phyloP scores from a whole-genome alignment of 2,797 vertebrate species.

The Rhinoraja longicauda region DNA sequence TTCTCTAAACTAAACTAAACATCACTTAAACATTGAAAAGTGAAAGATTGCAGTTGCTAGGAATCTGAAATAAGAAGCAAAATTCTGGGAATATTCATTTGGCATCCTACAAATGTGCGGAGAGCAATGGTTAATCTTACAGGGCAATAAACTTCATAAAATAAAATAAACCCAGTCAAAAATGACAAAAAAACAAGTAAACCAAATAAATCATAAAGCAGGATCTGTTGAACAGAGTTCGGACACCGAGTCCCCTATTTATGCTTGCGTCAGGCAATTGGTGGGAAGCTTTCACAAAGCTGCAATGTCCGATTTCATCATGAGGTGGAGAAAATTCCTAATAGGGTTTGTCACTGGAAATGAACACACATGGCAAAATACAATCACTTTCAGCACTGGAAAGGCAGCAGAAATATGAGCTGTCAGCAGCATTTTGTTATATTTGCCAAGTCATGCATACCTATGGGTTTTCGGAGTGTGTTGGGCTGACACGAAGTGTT shows the following conservation, averaged over 20 bases:
- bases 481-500: not conserved
- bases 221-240: not conserved
- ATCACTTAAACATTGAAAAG: too few relatives aligned
- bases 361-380: not conserved
- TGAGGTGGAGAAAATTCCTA: not conserved
- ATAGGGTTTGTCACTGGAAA: not conserved
- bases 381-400: not conserved
- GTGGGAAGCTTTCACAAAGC: not conserved
- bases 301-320: not conserved
- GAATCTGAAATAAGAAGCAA: too few relatives aligned
- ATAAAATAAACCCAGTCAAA: not conserved
- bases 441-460: not conserved
- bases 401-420: not conserved
- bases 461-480: not conserved
- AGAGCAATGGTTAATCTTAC: too few relatives aligned
- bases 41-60: too few relatives aligned
- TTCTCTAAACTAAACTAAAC: too few relatives aligned
- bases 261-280: not conserved
- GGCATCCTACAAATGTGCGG: too few relatives aligned
- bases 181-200: not conserved
- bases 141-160: not conserved
- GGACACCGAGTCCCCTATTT: not conserved
- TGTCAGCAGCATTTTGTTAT: not conserved
- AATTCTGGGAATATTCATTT: too few relatives aligned
- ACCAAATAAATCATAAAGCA: not conserved